Base-by-base conservation (phyloP, 2,888 invertebrate species). In the Diplolepis rosae region DNA sequence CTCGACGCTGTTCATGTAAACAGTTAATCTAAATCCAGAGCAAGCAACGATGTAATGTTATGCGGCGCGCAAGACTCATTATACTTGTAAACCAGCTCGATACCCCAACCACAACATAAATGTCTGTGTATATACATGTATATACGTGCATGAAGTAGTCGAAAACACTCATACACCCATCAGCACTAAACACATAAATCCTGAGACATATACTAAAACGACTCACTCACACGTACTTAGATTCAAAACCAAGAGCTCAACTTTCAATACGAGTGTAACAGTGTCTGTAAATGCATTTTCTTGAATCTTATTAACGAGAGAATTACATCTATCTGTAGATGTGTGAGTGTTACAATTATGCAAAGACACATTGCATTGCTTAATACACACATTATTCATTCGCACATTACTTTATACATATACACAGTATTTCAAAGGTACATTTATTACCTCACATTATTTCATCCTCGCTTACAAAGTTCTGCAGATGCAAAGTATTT, bases 11-110 rank as follows among this genome's bases (percentile, higher is more conserved):
- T 83, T 84, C 87, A 80, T 84, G 86, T 87, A 87, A 87, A 87
- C 87, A 86, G 87, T 87, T 87, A 87, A 87, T 87, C 87, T 88
- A 88, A 88, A 88, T 88, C 88, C 87, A 85, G 88, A 86, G 87
- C 87, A 86, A 87, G 87, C 87, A 87, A 81, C 87, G 80, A 84
- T 85, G 85, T 87, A 88, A 88, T 88, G 86, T 86, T 86, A 88
- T 88, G 88, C 88, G 85, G 85, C 88, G 87, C 86, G 87, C 87
- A 88, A 87, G 86, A 87, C 88, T 88, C 88, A 88, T 88, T 88
- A 88, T 87, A 88, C 88, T 88, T 88, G 88, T 88, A 88, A 88
- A 88, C 87, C 86, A 85, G 87, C 82, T 82, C 83, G 83, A 82
- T 85, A 76, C 77, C 78, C 77, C 84, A 85, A 86, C 86, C 86